Evolutionary conservation across 2,888 invertebrate genomes (phyloP).

Genomic region (Drosophila recens): DNA sequence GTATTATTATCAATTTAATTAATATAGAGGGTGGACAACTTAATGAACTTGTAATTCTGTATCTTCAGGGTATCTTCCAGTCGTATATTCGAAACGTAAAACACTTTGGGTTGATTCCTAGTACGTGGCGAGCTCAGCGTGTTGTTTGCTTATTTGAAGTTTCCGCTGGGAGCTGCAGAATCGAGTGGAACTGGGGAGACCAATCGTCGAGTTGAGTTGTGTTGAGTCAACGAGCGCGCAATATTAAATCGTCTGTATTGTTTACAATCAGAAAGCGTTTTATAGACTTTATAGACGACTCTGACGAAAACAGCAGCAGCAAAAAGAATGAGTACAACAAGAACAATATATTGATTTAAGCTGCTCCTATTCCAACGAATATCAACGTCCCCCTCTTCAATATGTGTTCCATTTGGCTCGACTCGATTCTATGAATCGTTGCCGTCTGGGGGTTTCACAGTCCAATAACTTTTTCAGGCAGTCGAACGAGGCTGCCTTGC

Average conservation of each 20-base stretch:
- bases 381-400: conserved; percentile 14
- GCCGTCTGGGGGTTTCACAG: conserved; percentile 50
- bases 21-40: neutral
- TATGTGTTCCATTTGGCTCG: neutral
- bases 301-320: conserved; percentile 39
- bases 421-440: conserved; percentile 43
- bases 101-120: conserved; percentile 47
- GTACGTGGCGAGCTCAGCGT: conserved; percentile 70
- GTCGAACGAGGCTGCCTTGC: conserved; percentile 35
- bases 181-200: conserved; percentile 50
- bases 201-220: conserved; percentile 43
- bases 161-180: conserved; percentile 55
- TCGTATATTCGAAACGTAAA: neutral
- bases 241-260: conserved; percentile 81
- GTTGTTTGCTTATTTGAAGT: conserved; percentile 66
- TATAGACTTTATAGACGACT: conserved; percentile 70
- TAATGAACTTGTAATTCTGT: neutral
- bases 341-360: conserved; percentile 63
- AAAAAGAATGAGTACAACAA: conserved; percentile 7
- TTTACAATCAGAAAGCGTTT: conserved; percentile 80
- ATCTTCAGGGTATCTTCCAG: conserved; percentile 8
- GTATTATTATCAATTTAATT: neutral
- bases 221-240: conserved; percentile 69
- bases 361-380: conserved; percentile 56
- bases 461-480: conserved; percentile 46